Evolutionary conservation across 2,888 invertebrate species (phyloP), one percentile per base, ranked within the genome.

Genomic region (Diaprepes abbreviatus): DNA sequence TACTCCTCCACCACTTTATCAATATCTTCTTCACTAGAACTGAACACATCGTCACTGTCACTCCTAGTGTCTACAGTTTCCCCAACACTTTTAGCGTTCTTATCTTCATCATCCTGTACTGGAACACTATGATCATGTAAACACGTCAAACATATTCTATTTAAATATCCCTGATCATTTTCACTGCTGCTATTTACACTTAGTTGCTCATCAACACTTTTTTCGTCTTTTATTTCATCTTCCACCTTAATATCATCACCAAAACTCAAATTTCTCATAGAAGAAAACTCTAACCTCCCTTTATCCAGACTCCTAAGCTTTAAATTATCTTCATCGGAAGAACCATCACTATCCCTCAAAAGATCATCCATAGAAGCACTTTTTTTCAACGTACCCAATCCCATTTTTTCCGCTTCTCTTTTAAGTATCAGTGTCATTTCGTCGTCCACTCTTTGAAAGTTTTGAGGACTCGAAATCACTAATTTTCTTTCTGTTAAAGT

Each of bases 401-500:
- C 62, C 14, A 66, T 59, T 17, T 66, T 50, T n/a, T 66, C 59
- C 0, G 59, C 59, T 35, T 59, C 52, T 28, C 33, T 50, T 19
- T 48, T 38, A 2, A 57, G 17, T 7, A 16, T 16, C 33, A 65
- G 24, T 1, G 35, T 38, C 12, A 68, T 28, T 1, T 70, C 59
- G 43, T 58, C 40, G 14, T 70, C 65, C 1, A 70, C 45, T 17
- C 43, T 43, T 17, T 60, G 55, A 36, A 66, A 66, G n/a, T 70
- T 57, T 38, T 45, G 33, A 16, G 70, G 70, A 19, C 48, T 62
- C 3, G 70, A 70, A 48, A 70, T 70, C 6, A 70, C 16, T 19
- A 66, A 9, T 24, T 66, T 70, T 10, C 70, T 40, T n/a, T 66
- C 57, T 12, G 16, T 45, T 9, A 70, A 48, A 16, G 40, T 21